Evolutionary conservation across 2,797 vertebrate genomes (phyloP).

Genomic region (Lates japonicus): DNA sequence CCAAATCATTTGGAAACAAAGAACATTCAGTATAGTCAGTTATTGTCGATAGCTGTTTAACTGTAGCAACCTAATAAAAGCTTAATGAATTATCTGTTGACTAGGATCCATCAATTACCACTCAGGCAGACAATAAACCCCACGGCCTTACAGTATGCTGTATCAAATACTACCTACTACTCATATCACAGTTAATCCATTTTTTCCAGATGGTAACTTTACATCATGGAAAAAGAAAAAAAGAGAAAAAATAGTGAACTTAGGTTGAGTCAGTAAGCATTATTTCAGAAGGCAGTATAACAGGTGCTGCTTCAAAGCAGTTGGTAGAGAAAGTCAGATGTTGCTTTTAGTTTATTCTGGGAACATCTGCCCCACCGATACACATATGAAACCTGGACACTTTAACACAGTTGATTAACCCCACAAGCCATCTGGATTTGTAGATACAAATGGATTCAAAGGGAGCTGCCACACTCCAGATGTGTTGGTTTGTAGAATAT

Average conservation of each 20-base stretch:
- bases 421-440: slow-evolving; percentile 59
- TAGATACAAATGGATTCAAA: slow-evolving; percentile 45
- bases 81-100: too few relatives aligned
- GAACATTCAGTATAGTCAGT: background rate
- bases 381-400: slow-evolving; percentile 39
- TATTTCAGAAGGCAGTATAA: slow-evolving; percentile 49
- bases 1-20: background rate
- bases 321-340: slow-evolving; percentile 57
- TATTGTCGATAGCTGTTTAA: too few relatives aligned
- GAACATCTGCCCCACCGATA: slow-evolving; percentile 64
- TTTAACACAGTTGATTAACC: slow-evolving; percentile 55
- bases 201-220: slow-evolving; percentile 47
- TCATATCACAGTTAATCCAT: background rate
- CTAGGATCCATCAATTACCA: background rate
- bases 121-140: slow-evolving; percentile 3
- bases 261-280: slow-evolving; percentile 26
- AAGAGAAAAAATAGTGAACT: background rate
- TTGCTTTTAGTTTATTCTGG: slow-evolving; percentile 55
- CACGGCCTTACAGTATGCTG: slow-evolving; percentile 5
- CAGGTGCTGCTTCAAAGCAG: slow-evolving; percentile 68
- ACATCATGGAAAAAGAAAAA: slow-evolving; percentile 4
- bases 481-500: slow-evolving; percentile 24
- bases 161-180: slow-evolving; percentile 17
- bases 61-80: too few relatives aligned
- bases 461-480: background rate